Evolutionary conservation across 2,888 invertebrate species (phyloP).

Genomic region (Pristionchus exspectatus): DNA sequence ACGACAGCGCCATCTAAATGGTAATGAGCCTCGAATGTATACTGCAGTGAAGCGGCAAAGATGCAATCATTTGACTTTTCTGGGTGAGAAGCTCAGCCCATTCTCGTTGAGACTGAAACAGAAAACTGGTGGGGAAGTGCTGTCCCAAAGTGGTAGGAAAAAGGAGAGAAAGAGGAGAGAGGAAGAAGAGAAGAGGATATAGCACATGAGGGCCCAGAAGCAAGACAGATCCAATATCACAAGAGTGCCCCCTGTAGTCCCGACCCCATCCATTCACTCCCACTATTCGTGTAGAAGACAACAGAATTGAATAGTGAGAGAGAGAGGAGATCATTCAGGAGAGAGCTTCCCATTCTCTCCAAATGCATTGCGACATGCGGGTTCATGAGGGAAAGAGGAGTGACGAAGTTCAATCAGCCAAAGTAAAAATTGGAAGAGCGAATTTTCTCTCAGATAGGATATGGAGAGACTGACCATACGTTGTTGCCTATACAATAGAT

Average conservation of each 20-base stretch:
- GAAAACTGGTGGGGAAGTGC: slow-evolving; percentile 39
- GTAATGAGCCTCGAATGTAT: slow-evolving; percentile 1
- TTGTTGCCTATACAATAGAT: neutral
- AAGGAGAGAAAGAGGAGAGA: neutral
- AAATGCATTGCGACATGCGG: slow-evolving; percentile 40
- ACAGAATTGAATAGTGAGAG: slow-evolving; percentile 37
- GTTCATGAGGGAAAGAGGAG: neutral
- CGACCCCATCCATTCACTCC: slow-evolving; percentile 28
- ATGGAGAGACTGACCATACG: neutral
- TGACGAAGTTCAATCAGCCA: neutral
- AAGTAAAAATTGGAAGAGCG: neutral
- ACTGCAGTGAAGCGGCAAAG: slow-evolving; percentile 1
- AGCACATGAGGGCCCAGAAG: neutral
- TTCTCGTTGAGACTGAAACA: slow-evolving; percentile 18
- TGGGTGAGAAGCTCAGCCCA: neutral
- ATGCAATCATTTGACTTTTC: slow-evolving; percentile 7
- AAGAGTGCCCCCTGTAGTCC: slow-evolving; percentile 41
- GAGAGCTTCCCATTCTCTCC: neutral
- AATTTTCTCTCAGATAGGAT: neutral
- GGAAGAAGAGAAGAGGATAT: neutral
- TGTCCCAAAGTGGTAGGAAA: slow-evolving; percentile 33
- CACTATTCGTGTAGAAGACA: neutral
- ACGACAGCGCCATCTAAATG: slow-evolving; percentile 27
- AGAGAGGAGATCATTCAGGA: slow-evolving; percentile 14
- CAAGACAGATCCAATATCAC: slow-evolving; percentile 44